Conservation (phyloP, 2,888 invertebrate genomes). For the Resseliella maxima region DNA sequence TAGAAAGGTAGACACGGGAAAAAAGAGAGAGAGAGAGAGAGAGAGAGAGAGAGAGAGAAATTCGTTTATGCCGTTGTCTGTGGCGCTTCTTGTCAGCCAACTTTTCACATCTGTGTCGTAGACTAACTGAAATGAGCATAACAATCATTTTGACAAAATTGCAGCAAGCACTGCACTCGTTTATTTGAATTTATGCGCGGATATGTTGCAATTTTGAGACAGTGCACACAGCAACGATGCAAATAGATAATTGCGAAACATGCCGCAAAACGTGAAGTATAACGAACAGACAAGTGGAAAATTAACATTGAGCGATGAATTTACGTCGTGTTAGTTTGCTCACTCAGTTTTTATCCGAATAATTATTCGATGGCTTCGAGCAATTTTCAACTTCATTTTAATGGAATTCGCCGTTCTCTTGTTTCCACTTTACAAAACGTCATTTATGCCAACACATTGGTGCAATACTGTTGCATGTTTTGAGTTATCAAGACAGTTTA, state of each 20-base stretch:
- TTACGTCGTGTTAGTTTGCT: not conserved
- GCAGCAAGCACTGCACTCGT: not conserved
- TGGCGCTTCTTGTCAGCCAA: not conserved
- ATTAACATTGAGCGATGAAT: not conserved
- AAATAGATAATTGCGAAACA: constrained; percentile 6
- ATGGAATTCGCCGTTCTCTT: not conserved
- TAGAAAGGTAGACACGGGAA: no score
- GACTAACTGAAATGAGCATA: not conserved
- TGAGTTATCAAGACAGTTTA: not conserved
- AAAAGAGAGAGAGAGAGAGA: no score
- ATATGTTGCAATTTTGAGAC: not conserved
- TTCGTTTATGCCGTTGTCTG: not conserved
- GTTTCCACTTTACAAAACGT: not conserved
- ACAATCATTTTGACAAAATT: constrained; percentile 6
- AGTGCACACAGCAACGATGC: not conserved
- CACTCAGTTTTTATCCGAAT: not conserved
- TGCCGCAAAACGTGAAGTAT: not conserved
- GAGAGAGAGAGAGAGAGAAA: not conserved
- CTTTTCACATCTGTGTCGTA: not conserved
- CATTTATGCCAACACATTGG: not conserved
- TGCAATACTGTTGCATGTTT: not conserved
- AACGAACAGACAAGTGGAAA: constrained; percentile 12
- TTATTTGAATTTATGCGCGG: not conserved
- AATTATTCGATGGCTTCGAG: not conserved
- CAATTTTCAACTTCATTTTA: not conserved